Evolutionary conservation across 2,797 vertebrate genomes (phyloP), one percentile per base, ranked within the genome.

Genomic region (Alca torda): DNA sequence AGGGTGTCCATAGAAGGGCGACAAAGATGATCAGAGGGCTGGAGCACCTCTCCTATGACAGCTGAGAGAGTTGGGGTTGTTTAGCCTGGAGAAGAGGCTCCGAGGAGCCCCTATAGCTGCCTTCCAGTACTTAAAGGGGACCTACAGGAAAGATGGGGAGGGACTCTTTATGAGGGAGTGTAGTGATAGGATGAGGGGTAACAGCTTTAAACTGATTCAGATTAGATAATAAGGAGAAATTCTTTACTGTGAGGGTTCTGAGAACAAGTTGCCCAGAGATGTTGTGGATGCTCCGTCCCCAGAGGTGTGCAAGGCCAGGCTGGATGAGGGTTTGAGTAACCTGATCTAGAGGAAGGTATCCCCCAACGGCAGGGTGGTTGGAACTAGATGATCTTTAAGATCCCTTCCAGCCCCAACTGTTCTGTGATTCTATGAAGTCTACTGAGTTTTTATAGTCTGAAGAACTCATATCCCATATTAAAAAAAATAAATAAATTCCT

Each of bases 101-200:
- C 0, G 0, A 5, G 12, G 11, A 81, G 7, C 78, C 4, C 4
- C 39, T 13, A 28, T 1, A 25, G 51, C 1, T 3, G 23, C 35
- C 5, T 75, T 56, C 6, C 8, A 21, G 9, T 64, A 72, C 6
- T 11, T 87, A 30, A 72, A 60, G 2, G 11, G 5, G 5, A 4
- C 17, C 13, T 51, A 18, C 4, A 56, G 4, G 25, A 54, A 74
- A 64, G 33, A 57, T 0, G 45, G 12, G 13, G 11, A 81, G 5
- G 13, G 7, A 30, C 13, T 31, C 30, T 61, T 72, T 31, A 72
- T 20, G 8, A 80, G 16, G 20, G 4, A 50, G 3, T 30, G 2
- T 10, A 81, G 57, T 11, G 7, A 68, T 3, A 56, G 18, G 30
- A 84, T 2, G 5, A 50, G 4, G 19, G 21, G 9, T 33, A 37